phyloP scores from a whole-genome alignment of 2,797 vertebrate species.

The Amblyraja radiata region DNA sequence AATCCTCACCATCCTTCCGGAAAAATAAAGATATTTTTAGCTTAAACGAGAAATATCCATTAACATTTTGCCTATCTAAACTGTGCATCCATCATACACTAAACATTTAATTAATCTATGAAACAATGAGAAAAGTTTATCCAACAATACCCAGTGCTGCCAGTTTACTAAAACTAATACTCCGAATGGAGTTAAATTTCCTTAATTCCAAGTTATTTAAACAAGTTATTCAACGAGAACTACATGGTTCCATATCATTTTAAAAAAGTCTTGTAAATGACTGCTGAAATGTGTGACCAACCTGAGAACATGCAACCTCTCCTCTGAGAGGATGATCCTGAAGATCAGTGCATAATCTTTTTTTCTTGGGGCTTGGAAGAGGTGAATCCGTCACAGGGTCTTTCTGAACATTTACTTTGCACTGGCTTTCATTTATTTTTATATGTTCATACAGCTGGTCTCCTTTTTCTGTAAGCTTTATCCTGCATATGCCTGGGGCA shows the following conservation, averaged over 20 bases:
- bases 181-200: background rate
- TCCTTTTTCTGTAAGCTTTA: background rate
- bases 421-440: background rate
- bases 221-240: background rate
- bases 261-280: background rate
- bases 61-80: background rate
- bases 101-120: background rate
- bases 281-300: background rate
- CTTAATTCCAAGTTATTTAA: no score
- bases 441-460: background rate
- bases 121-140: background rate
- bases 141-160: background rate
- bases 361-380: slow-evolving; percentile 26
- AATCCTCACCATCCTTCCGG: background rate
- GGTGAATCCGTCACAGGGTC: background rate
- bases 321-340: background rate
- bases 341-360: slow-evolving; percentile 5
- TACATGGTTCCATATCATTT: background rate
- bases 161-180: background rate
- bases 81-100: background rate
- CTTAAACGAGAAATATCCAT: background rate
- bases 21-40: background rate
- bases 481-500: background rate
- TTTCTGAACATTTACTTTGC: background rate
- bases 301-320: background rate